Conservation (phyloP, 1,140 invertebrate genomes). For the Antheraea mylitta region DNA sequence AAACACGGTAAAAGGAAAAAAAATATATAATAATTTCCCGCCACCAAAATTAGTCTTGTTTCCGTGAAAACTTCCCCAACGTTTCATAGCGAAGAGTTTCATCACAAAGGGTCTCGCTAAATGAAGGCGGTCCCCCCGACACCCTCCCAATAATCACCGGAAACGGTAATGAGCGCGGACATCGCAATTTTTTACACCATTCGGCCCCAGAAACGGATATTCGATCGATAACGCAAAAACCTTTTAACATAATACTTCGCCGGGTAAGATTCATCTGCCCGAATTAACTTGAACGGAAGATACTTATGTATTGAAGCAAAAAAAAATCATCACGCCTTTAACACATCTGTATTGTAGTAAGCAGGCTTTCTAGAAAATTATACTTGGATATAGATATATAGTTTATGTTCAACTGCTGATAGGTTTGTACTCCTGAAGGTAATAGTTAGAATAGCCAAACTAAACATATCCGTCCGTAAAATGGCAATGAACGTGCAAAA, state of each 20-base stretch:
- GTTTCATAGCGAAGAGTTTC: background rate
- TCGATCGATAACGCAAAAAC: background rate
- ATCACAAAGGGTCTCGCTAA: background rate
- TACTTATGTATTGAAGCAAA: background rate
- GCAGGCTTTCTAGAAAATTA: too few relatives aligned
- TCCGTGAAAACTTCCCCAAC: background rate
- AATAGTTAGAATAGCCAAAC: too few relatives aligned
- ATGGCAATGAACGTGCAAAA: too few relatives aligned
- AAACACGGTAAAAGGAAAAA: background rate
- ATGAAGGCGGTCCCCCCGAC: background rate
- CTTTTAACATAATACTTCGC: background rate
- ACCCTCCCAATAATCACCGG: conserved; percentile 22
- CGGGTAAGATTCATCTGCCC: background rate
- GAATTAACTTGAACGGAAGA: background rate
- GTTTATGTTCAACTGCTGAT: too few relatives aligned
- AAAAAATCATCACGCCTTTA: background rate
- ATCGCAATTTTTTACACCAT: conserved; percentile 22
- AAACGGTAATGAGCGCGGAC: conserved; percentile 26
- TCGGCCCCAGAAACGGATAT: conserved; percentile 12
- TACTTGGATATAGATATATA: too few relatives aligned
- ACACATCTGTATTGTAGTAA: too few relatives aligned
- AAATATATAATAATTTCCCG: background rate
- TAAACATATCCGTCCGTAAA: too few relatives aligned
- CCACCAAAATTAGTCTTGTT: background rate
- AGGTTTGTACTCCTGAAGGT: too few relatives aligned